Evolutionary conservation across 2,888 invertebrate species (phyloP).

Genomic region (Apotomis capreana): DNA sequence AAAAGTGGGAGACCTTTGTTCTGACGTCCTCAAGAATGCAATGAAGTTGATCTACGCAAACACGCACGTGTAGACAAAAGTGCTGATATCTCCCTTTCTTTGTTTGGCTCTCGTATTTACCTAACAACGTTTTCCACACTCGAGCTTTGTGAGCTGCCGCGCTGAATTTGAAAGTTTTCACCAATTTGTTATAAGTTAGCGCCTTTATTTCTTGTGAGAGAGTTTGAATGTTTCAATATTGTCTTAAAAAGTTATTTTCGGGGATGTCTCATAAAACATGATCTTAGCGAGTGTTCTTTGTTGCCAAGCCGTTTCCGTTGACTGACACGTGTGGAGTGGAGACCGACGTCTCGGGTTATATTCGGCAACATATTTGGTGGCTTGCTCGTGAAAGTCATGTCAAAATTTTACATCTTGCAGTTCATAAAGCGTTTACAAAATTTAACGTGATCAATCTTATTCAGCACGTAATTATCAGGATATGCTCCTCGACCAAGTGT

Average conservation of each 20-base stretch:
- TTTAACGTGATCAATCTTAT: background rate
- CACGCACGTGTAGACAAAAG: conserved; percentile 68
- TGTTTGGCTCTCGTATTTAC: conserved; percentile 61
- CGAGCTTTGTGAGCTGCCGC: background rate
- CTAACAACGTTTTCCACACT: conserved; percentile 53
- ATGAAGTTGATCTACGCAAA: conserved; percentile 58
- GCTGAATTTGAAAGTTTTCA: conserved; percentile 24
- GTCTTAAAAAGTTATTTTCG: conserved; percentile 49
- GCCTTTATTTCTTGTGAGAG: conserved; percentile 10
- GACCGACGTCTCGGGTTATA: conserved; percentile 53
- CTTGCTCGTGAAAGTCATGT: conserved; percentile 54
- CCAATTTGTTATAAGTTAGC: conserved; percentile 13
- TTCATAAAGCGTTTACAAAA: conserved; percentile 17
- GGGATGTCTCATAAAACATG: conserved; percentile 52
- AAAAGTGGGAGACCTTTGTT: conserved; percentile 48
- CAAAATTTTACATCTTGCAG: conserved; percentile 43
- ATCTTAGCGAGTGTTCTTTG: conserved; percentile 50
- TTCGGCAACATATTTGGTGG: conserved; percentile 58
- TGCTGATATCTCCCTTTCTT: conserved; percentile 59
- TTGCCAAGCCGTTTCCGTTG: conserved; percentile 57
- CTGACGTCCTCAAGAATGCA: conserved; percentile 50
- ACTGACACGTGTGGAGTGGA: conserved; percentile 55
- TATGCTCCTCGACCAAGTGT: conserved; percentile 53
- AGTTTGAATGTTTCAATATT: conserved; percentile 23
- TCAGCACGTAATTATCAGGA: conserved; percentile 54